A percentile compares a stretch with the other conserved stretches of the same genome.
Evolutionary conservation across 2,888 invertebrate genomes (phyloP).

Genomic region (Lasioglossum zephyrum): DNA sequence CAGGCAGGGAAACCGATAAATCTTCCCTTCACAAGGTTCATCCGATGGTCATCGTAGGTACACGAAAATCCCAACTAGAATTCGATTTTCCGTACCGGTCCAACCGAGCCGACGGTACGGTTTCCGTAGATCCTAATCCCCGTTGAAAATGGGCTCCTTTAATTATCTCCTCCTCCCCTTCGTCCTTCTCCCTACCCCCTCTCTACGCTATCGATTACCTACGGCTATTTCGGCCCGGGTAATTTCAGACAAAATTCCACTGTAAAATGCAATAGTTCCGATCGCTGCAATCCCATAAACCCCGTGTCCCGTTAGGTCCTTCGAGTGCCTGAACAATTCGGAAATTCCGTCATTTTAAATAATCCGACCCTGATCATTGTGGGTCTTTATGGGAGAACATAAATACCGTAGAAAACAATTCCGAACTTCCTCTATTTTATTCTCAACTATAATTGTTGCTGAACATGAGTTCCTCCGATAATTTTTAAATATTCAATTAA

Average conservation of each 20-base stretch:
- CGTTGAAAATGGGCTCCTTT: conserved; percentile 31
- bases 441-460: neutral
- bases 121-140: conserved; percentile 28
- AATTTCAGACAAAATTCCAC: conserved; percentile 28
- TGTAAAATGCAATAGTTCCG: neutral
- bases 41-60: neutral
- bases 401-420: too few relatives aligned
- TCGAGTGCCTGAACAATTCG: neutral
- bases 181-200: neutral
- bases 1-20: conserved; percentile 20
- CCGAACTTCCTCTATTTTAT: neutral
- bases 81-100: neutral
- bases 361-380: fast-evolving
- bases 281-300: neutral
- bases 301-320: neutral
- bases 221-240: conserved; percentile 1
- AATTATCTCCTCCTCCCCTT: conserved; percentile 26
- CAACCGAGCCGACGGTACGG: neutral
- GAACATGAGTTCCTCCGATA: neutral
- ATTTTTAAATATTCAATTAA: neutral
- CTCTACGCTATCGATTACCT: conserved; percentile 39
- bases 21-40: neutral
- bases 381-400: neutral
- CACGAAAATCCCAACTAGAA: neutral
- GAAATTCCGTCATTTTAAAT: neutral